A percentile compares a stretch with the other conserved stretches of the same genome.
Conservation (phyloP, 2,888 invertebrate species). For the Troilus luridus region DNA sequence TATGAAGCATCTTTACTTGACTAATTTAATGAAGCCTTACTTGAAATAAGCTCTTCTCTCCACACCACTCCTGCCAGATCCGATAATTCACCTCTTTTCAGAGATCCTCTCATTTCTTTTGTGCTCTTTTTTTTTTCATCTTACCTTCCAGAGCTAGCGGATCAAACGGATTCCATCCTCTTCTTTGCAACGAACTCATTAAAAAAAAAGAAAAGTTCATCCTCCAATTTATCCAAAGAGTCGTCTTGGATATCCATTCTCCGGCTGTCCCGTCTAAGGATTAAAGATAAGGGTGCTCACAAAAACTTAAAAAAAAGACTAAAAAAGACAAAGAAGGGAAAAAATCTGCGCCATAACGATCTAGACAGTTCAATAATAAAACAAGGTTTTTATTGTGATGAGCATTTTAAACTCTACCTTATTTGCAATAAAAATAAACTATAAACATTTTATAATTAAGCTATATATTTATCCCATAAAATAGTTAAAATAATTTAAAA, state of each 20-base stretch:
- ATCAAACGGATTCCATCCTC: not conserved
- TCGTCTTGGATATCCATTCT: not conserved
- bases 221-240: not conserved
- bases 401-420: too few species aligned
- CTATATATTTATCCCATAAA: too few species aligned
- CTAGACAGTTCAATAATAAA: not conserved
- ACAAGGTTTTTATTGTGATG: not conserved
- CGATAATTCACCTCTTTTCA: not conserved
- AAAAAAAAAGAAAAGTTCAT: not conserved
- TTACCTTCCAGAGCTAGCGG: not conserved
- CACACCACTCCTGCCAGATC: not conserved
- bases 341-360: not conserved
- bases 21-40: not conserved
- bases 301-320: not conserved
- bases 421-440: too few species aligned
- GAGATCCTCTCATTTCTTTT: not conserved
- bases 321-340: not conserved
- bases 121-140: not conserved
- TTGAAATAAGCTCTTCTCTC: not conserved
- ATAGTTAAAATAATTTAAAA: too few species aligned
- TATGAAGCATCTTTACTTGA: not conserved
- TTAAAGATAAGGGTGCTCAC: not conserved
- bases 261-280: not conserved
- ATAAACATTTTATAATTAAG: too few species aligned
- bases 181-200: not conserved